These are phyloP conservation scores for Anthoscopus minutus DNA, from an alignment of 2,113 vertebrate genomes.

Conservation along the genomic window DNA sequence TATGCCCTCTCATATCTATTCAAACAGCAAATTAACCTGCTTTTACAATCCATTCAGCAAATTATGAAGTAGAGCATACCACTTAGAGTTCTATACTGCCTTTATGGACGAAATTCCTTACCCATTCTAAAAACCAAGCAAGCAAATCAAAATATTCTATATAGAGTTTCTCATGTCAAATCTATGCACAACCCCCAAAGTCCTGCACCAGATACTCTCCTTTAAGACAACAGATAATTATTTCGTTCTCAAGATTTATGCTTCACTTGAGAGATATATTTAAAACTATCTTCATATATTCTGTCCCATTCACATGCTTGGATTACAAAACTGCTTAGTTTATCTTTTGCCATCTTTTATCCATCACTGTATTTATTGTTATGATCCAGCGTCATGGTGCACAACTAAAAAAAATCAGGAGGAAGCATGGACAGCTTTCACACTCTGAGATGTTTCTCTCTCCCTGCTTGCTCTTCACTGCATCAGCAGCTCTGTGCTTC, in stretches of 20 bases:
- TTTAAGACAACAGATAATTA: not conserved
- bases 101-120: not conserved
- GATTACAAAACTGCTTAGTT: not conserved
- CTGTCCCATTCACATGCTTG: not conserved
- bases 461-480: not conserved
- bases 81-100: not conserved
- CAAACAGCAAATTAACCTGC: constrained; percentile 38
- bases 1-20: not conserved
- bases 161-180: not conserved
- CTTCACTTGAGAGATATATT: not conserved
- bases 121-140: not conserved
- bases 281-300: not conserved
- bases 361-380: not conserved
- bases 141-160: not conserved
- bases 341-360: not conserved
- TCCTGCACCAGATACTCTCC: not conserved
- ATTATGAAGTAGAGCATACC: constrained; percentile 1
- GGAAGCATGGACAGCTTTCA: not conserved
- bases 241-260: not conserved
- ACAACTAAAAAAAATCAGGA: not conserved
- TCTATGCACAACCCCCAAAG: not conserved
- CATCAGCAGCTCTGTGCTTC: not conserved
- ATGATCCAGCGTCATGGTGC: not conserved
- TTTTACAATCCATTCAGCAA: constrained; percentile 51
- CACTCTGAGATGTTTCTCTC: accelerated